A percentile compares a stretch with the other conserved stretches of the same genome.
phyloP scores from a whole-genome alignment of 2,888 invertebrate species.

The Chironomus riparius region DNA sequence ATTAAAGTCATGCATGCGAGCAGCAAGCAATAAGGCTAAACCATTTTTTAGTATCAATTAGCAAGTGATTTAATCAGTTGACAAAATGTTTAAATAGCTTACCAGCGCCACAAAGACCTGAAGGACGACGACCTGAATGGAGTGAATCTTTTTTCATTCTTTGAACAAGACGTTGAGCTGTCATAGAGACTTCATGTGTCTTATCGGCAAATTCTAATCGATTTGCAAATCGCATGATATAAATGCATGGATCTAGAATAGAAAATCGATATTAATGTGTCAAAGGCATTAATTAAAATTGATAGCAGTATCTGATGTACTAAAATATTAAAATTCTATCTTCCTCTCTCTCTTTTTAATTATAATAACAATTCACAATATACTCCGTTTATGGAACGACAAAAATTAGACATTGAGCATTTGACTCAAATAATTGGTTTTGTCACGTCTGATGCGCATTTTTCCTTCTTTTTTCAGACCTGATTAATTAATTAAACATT shows the following conservation, averaged over 20 bases:
- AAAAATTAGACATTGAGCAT: too few relatives aligned
- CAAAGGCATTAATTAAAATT: not conserved
- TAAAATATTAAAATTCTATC: too few relatives aligned
- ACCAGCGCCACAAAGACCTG: slow-evolving; percentile 97
- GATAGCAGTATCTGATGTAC: too few relatives aligned
- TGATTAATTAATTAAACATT: too few relatives aligned
- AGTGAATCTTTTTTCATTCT: slow-evolving; percentile 98
- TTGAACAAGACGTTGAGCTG: slow-evolving; percentile 86
- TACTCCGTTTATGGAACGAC: too few relatives aligned
- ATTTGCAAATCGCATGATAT: slow-evolving; percentile 89
- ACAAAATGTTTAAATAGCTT: slow-evolving; percentile 29
- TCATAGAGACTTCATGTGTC: slow-evolving; percentile 90
- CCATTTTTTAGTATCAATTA: slow-evolving; percentile 29
- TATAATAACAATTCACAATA: too few relatives aligned
- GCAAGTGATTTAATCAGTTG: not conserved
- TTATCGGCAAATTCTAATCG: slow-evolving; percentile 86
- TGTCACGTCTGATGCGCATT: too few relatives aligned
- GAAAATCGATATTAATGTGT: too few relatives aligned
- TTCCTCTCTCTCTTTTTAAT: too few relatives aligned
- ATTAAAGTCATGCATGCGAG: slow-evolving; percentile 84
- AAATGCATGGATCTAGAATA: slow-evolving; percentile 80
- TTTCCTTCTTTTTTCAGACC: too few relatives aligned
- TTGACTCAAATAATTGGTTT: too few relatives aligned
- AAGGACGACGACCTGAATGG: slow-evolving; percentile 90
- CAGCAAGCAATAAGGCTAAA: slow-evolving; percentile 84